Base-by-base conservation (phyloP, 2,113 vertebrate genomes). In the Periophthalmus modestus region DNA sequence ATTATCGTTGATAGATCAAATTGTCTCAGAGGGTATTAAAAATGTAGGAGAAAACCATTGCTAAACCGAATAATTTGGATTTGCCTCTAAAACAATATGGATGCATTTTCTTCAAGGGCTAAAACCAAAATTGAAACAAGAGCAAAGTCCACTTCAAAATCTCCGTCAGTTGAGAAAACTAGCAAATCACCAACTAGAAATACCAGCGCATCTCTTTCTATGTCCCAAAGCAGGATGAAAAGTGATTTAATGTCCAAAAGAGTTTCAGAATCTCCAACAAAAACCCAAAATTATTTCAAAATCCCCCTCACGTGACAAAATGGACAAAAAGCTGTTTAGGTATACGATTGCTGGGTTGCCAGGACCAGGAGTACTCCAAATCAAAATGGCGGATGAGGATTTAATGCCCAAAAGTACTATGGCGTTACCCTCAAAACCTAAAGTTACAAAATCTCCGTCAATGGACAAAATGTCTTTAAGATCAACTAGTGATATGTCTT, bases 241-340 rank as follows among this genome's bases (percentile, higher is more conserved):
- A 18, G 59, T 18, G 24, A 33, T 34, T 34, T 15, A 3, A 3
- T 2, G 14, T 16, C 28, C 0, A 62, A 19, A 62, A 62, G 59
- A 34, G 15, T 18, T 33, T 9, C 28, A 18, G 15, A 62, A 3
- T 62, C 59, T 34, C 28, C 59, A 34, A 62, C 59, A 11, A 62
- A n/a, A 62, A 62, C 59, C 59, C 5, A 62, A 62, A 19, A 62
- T 62, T 7, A 62, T 62, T 28, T 6, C 59, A 16, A 62, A 62
- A 34, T 62, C 59, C 4, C 59, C 59, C 33, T 62, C 59, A 9
- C 24, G 12, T 34, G 59, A 62, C 59, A 62, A 62, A 62, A 62
- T 5, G 28, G 59, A 62, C 59, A 62, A 62, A 34, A 62, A 16
- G 28, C 7, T 18, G 14, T 33, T 62, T 28, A 62, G 59, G 18